Percentiles rank a stretch among this genome's conserved stretches.
Evolutionary conservation across 1,140 invertebrate species (phyloP).

Genomic region (Leptinotarsa defecta): DNA sequence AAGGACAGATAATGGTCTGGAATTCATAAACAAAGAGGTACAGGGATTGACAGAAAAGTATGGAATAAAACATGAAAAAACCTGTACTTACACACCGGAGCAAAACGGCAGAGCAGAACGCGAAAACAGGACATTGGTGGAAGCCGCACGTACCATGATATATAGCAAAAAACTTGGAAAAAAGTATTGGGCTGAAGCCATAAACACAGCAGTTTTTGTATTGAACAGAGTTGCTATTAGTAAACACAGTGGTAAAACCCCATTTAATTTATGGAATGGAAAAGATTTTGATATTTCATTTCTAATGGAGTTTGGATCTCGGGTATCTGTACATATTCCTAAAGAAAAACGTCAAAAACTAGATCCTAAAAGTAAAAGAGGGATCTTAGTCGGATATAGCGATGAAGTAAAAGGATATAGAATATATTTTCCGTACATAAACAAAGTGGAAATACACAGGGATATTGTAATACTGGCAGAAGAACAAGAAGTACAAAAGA

Average conservation of each 20-base stretch:
- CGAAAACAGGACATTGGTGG: conserved; percentile 56
- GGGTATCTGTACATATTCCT: conserved; percentile 53
- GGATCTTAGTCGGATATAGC: conserved; percentile 53
- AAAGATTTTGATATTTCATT: conserved; percentile 22
- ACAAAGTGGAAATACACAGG: conserved; percentile 24
- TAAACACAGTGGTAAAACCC: conserved; percentile 44
- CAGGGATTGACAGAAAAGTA: conserved; percentile 40
- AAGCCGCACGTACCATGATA: conserved; percentile 55
- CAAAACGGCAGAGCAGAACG: conserved; percentile 59
- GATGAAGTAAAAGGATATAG: conserved; percentile 35
- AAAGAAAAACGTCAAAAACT: conserved; percentile 53
- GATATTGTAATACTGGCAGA: conserved; percentile 25
- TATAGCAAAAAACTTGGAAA: conserved; percentile 39
- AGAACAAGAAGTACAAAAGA: conserved; percentile 3
- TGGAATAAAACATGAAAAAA: conserved; percentile 54
- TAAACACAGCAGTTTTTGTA: conserved; percentile 47
- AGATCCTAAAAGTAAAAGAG: conserved; percentile 52
- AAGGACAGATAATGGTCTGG: conserved; percentile 57
- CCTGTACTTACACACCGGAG: conserved; percentile 57
- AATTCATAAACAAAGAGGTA: conserved; percentile 54
- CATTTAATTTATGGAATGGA: conserved; percentile 53
- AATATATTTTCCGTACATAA: conserved; percentile 25
- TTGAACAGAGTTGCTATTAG: conserved; percentile 55
- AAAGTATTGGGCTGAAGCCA: conserved; percentile 54
- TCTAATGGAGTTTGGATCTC: conserved; percentile 46